Evolutionary conservation across 2,888 invertebrate genomes (phyloP), one percentile per base, ranked within the genome.

Genomic region (Pantelozetes paolii): DNA sequence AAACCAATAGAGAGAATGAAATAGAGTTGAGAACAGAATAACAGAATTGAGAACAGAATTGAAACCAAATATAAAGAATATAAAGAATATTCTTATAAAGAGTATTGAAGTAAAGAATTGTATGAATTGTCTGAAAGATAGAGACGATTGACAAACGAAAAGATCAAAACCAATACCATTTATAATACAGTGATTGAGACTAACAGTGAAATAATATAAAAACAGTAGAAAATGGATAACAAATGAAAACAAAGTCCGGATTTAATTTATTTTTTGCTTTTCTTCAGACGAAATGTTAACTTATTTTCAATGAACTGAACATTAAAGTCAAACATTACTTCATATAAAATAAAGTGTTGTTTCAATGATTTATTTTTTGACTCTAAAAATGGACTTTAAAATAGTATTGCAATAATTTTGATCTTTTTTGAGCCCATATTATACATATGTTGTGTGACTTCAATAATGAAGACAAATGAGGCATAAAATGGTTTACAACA

Each of bases 381-480:
- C 40, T 23, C 36, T 42, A 18, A 8, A 42, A 67, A 67, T 42
- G 36, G 67, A 67, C 67, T 67, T 67, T 67, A 40, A 67, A 67
- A 67, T 40, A 67, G 40, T 40, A 15, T 57, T 62, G 30, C 36
- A 40, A 23, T 67, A 67, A 67, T 67, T 67, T 42, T 67, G 20
- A 20, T n/a, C 32, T 62, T 40, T 67, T 40, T 6, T n/a, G n/a
- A n/a, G 2, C n/a, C 23, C n/a, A 11, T 67, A 67, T 59, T 30
- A 67, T 42, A 67, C 23, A 40, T 36, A 36, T 42, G 36, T 59
- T 67, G 26, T 67, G 20, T 32, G 42, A 62, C 62, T 62, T 62
- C 6, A 23, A 67, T 67, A 67, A 67, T 67, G 42, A 67, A 67
- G 67, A 67, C 67, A 67, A 67, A 67, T 67, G 67, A 67, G 0